Percentiles rank a stretch among this genome's conserved stretches.
These are phyloP conservation scores for Drosophila mimica DNA, from an alignment of 2,888 invertebrate species.

Conservation along the genomic window DNA sequence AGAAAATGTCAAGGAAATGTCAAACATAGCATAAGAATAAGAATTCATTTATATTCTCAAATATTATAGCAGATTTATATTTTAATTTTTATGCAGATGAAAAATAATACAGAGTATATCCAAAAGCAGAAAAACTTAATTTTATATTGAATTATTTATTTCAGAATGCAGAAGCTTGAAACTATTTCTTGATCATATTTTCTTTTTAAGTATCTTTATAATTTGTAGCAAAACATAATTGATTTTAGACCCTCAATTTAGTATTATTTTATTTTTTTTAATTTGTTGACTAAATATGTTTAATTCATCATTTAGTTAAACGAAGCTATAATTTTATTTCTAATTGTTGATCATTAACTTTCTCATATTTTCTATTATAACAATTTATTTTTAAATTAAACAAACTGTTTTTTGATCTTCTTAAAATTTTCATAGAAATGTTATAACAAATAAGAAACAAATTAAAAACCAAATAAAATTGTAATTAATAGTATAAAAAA, in stretches of 20 bases:
- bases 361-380: background rate
- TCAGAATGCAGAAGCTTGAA: background rate
- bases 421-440: background rate
- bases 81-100: background rate
- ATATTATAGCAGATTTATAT: background rate
- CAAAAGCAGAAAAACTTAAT: background rate
- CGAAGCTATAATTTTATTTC: too few relatives aligned
- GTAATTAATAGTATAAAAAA: background rate
- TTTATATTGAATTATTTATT: background rate
- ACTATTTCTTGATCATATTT: background rate
- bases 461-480: background rate
- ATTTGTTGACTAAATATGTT: too few relatives aligned
- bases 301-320: too few relatives aligned
- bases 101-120: background rate
- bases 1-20: background rate
- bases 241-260: background rate
- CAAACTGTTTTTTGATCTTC: background rate
- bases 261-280: background rate
- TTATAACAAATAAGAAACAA: too few relatives aligned
- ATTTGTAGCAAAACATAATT: background rate
- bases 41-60: background rate
- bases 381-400: background rate
- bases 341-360: too few relatives aligned
- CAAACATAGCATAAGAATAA: background rate
- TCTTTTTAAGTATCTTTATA: background rate